Percentiles rank a stretch among this genome's conserved stretches.
Evolutionary conservation across 2,888 invertebrate species (phyloP).

Genomic region (Prenolepis imparis): DNA sequence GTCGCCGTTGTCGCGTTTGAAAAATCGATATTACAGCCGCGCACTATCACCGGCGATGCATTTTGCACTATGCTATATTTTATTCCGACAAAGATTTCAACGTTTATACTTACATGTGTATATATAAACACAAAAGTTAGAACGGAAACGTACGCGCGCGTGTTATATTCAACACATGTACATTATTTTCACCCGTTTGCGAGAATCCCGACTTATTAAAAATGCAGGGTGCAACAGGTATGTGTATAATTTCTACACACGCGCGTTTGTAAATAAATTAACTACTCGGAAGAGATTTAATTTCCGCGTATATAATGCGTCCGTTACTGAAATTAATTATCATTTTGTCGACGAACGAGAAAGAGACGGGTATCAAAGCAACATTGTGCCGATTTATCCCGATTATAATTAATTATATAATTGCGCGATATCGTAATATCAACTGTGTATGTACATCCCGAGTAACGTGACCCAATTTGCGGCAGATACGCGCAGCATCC

Average conservation of each 20-base stretch:
- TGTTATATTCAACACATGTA: conserved; percentile 7
- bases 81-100: background rate
- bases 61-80: conserved; percentile 7
- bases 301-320: conserved; percentile 2
- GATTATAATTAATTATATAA: background rate
- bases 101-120: conserved; percentile 10
- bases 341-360: background rate
- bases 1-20: conserved; percentile 47
- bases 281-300: conserved; percentile 26
- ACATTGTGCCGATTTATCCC: background rate
- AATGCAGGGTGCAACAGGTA: conserved; percentile 51
- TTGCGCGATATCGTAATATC: conserved; percentile 22
- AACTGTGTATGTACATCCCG: conserved; percentile 14
- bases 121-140: background rate
- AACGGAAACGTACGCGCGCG: conserved; percentile 14
- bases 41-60: conserved; percentile 17
- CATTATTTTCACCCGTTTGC: conserved; percentile 32
- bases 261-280: conserved; percentile 14
- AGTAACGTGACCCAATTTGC: conserved; percentile 35
- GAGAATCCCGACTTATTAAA: conserved; percentile 32
- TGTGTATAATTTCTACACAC: conserved; percentile 32
- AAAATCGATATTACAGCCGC: conserved; percentile 50
- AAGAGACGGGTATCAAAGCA: background rate
- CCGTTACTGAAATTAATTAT: conserved; percentile 37
- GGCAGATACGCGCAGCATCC: conserved; percentile 13